Evolutionary conservation across 2,113 vertebrate genomes (phyloP).

Genomic region (Gobiocypris rarus): DNA sequence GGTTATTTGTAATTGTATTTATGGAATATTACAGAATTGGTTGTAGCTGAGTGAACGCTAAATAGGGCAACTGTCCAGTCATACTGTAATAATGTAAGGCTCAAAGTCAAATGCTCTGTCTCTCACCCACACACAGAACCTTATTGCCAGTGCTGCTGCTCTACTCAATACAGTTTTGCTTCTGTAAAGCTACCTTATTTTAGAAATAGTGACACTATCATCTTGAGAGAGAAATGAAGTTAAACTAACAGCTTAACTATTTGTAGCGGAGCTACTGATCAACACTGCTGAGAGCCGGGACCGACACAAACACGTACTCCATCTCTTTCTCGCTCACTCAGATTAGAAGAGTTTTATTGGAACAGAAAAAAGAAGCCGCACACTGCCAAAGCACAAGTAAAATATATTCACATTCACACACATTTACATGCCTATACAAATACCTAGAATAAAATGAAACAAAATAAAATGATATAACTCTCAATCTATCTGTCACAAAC

Average conservation of each 20-base stretch:
- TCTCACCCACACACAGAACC: neutral
- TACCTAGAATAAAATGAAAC: too few relatives aligned
- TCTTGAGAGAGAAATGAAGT: neutral
- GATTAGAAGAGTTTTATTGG: neutral
- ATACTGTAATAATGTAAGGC: neutral
- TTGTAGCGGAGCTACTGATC: neutral
- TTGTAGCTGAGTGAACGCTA: too few relatives aligned
- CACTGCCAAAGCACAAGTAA: neutral
- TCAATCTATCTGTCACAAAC: neutral
- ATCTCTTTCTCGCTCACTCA: neutral
- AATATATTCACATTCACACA: neutral
- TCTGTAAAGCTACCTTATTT: neutral
- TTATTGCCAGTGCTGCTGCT: neutral
- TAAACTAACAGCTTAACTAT: conserved; percentile 1
- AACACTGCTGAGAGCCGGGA: neutral
- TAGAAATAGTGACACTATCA: neutral
- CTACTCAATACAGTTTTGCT: neutral
- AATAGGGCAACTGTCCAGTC: neutral
- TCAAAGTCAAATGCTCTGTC: neutral
- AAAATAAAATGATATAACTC: too few relatives aligned
- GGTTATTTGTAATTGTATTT: too few relatives aligned
- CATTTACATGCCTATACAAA: too few relatives aligned
- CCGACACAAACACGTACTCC: neutral
- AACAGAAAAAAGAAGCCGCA: neutral
- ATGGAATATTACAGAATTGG: too few relatives aligned